Evolutionary conservation across 2,797 vertebrate species (phyloP).

Genomic region (Gadopsis bispinosus): DNA sequence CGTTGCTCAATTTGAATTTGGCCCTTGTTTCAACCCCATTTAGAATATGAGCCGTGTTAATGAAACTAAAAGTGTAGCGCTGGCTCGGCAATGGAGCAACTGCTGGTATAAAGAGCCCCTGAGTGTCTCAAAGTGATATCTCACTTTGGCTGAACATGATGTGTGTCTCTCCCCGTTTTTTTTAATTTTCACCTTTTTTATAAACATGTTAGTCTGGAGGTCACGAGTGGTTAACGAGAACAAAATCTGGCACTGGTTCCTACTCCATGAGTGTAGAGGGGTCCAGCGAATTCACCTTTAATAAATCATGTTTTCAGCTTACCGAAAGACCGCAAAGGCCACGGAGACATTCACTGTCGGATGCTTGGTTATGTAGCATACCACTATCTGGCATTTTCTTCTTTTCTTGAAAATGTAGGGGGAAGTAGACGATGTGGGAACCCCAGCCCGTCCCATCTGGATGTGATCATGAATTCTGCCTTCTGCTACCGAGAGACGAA

Average conservation of each 20-base stretch:
- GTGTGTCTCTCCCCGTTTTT: no score
- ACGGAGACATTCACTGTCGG: not conserved
- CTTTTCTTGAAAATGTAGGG: no score
- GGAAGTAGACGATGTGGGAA: no score
- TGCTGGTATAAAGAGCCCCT: slow-evolving; percentile 25
- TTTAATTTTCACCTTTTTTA: slow-evolving; percentile 13
- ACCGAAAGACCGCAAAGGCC: not conserved
- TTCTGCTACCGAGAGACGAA: no score
- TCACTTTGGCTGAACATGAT: slow-evolving; percentile 18
- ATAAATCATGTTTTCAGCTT: not conserved
- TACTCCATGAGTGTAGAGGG: not conserved
- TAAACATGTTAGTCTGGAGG: slow-evolving; percentile 1
- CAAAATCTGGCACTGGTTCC: not conserved
- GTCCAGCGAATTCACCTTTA: not conserved
- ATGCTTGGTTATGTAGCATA: no score
- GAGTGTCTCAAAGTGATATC: slow-evolving; percentile 17
- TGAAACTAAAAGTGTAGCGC: slow-evolving; percentile 45
- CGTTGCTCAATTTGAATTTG: slow-evolving; percentile 51
- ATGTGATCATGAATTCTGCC: no score
- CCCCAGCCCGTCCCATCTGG: no score
- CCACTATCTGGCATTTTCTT: no score
- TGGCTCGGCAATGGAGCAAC: slow-evolving; percentile 20
- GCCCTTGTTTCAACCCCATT: slow-evolving; percentile 58
- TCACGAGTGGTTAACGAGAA: not conserved
- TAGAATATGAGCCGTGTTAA: slow-evolving; percentile 43